Evolutionary conservation across 2,113 vertebrate genomes (phyloP), one percentile per base, ranked within the genome.

Genomic region (Rafetus swinhoei): DNA sequence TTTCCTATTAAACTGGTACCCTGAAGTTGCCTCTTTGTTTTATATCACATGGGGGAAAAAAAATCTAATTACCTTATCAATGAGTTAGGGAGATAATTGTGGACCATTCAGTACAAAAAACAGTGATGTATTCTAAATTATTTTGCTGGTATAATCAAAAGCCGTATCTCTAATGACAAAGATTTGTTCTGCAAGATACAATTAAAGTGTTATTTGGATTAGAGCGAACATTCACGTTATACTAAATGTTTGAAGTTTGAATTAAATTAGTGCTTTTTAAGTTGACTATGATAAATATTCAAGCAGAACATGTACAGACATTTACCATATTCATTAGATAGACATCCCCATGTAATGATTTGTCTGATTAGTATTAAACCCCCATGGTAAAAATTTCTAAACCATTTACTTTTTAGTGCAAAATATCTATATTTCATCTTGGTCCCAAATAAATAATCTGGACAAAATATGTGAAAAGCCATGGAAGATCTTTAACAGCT

Each of bases 401-500:
- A 76, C 21, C 15, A 39, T 81, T 94, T 89, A 54, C n/a, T 59
- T 86, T 53, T 81, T 60, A 86, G 35, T 54, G 56, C 19, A 86
- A 2, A 52, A 1, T 85, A 60, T 59, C 82, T 72, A 24, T 6
- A 85, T 19, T 93, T 88, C 24, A 65, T 90, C 57, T 87, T 89
- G 29, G 7, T 79, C 79, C 35, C n/a, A 92, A 92, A 32, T 65
- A 85, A 81, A 77, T 76, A 94, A 35, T 85, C 87, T 82, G 50
- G 85, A 76, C 6, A 81, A 94, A 92, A 82, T 83, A 87, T 82
- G 74, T 91, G 81, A 92, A 90, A 22, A 24, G 29, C 35, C 90
- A 57, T n/a, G 39, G 29, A 94, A 86, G 21, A 76, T 79, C 50
- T 88, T 93, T 86, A 92, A 90, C 6, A 95, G 10, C 57, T 94